These are phyloP conservation scores for Sander lucioperca DNA, from an alignment of 2,113 vertebrate species.

Conservation along the genomic window DNA sequence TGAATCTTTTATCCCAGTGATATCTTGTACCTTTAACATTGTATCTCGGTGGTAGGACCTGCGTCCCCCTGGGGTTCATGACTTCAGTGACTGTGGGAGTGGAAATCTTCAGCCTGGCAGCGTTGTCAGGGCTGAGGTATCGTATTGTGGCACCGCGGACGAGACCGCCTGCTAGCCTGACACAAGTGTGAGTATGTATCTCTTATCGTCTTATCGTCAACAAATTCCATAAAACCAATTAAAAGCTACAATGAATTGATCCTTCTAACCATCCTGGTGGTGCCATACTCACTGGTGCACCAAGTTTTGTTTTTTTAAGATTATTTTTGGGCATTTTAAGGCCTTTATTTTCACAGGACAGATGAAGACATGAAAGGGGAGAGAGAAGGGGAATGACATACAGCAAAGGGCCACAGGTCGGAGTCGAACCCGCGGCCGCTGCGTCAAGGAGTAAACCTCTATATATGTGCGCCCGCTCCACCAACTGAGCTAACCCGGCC, in stretches of 20 bases:
- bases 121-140: constrained; percentile 75
- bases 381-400: too few species aligned
- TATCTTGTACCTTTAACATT: not conserved
- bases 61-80: constrained; percentile 78
- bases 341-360: too few species aligned
- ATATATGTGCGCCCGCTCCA: too few species aligned
- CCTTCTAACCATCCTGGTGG: too few species aligned
- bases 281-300: not conserved
- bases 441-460: too few species aligned
- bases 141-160: constrained; percentile 65
- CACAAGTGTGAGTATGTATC: constrained; percentile 71
- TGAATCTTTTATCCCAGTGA: not conserved
- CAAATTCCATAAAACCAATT: not conserved
- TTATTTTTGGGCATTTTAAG: too few species aligned
- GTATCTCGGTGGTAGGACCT: constrained; percentile 64
- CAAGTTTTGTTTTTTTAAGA: too few species aligned
- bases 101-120: constrained; percentile 81
- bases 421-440: too few species aligned
- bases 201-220: not conserved
- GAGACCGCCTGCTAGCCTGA: constrained; percentile 49
- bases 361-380: too few species aligned
- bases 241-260: not conserved
- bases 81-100: constrained; percentile 78
- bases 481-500: too few species aligned
- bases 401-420: too few species aligned